Conservation (phyloP, 2,888 invertebrate species). For the Epirrhoe alternata region DNA sequence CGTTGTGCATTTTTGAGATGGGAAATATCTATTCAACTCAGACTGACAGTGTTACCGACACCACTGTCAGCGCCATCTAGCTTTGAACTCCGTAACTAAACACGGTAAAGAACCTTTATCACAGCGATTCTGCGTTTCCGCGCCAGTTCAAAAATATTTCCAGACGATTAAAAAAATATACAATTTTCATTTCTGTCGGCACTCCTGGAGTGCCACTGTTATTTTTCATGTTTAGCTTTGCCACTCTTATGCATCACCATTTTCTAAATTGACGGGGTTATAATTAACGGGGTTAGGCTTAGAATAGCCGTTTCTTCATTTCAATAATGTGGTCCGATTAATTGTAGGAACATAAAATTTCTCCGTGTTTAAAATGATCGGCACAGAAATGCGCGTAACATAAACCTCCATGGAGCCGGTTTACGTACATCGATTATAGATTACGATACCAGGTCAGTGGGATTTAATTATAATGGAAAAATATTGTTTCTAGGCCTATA, state of each 20-base stretch:
- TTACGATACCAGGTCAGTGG: constrained; percentile 65
- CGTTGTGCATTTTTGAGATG: too few species aligned
- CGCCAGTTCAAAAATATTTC: too few species aligned
- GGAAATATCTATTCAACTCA: too few species aligned
- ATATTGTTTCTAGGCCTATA: constrained; percentile 31
- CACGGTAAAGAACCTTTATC: too few species aligned
- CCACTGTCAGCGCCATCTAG: too few species aligned
- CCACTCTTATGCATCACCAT: not conserved
- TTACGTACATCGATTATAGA: constrained; percentile 59
- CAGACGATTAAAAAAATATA: too few species aligned
- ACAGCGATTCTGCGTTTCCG: too few species aligned
- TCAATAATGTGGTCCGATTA: constrained; percentile 30
- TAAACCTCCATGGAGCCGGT: constrained; percentile 67
- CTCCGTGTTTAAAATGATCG: constrained; percentile 44
- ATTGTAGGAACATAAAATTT: constrained; percentile 42
- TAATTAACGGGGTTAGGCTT: not conserved
- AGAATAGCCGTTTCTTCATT: not conserved
- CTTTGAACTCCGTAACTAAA: too few species aligned
- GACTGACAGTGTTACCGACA: too few species aligned
- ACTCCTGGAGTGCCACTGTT: too few species aligned
- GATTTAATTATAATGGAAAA: constrained; percentile 50
- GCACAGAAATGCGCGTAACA: constrained; percentile 50
- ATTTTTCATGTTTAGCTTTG: too few species aligned
- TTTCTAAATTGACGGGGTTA: not conserved
- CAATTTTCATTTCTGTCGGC: too few species aligned